phyloP scores from a whole-genome alignment of 2,888 invertebrate genomes.

The Strigamia transsilvanica region DNA sequence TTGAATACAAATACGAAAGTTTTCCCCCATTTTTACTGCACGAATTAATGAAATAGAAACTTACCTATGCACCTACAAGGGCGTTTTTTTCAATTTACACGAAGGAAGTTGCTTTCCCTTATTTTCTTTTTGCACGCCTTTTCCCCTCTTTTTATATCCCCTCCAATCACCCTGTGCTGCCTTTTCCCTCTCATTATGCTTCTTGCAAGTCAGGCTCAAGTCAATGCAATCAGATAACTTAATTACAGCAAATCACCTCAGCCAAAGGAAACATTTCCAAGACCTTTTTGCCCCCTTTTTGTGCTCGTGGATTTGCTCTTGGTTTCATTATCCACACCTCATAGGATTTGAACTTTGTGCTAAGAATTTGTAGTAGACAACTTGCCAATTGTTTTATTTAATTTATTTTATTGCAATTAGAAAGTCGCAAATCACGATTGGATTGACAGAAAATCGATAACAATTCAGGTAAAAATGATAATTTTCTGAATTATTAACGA shows the following conservation, averaged over 20 bases:
- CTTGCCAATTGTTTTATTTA: too few species aligned
- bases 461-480: too few species aligned
- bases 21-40: not conserved
- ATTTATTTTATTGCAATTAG: too few species aligned
- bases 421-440: too few species aligned
- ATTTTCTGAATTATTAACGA: too few species aligned
- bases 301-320: not conserved
- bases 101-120: conserved; percentile 5
- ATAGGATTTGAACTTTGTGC: not conserved
- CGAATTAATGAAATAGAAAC: not conserved
- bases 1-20: not conserved
- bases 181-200: conserved; percentile 10
- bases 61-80: not conserved
- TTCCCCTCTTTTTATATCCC: conserved; percentile 20
- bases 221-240: conserved; percentile 20
- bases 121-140: not conserved
- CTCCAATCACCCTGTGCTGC: conserved; percentile 13
- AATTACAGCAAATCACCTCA: conserved; percentile 15
- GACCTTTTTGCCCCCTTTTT: conserved; percentile 3
- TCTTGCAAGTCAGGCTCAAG: conserved; percentile 20
- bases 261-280: not conserved
- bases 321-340: conserved; percentile 20
- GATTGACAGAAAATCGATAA: too few species aligned
- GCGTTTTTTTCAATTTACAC: conserved; percentile 9
- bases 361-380: too few species aligned